Evolutionary conservation across 30 jellyfish, hydroid and myxozoan species (phyloP), one percentile per base, ranked within the genome.

Genomic region (Aurelia aurita complex sp. Pacific): DNA sequence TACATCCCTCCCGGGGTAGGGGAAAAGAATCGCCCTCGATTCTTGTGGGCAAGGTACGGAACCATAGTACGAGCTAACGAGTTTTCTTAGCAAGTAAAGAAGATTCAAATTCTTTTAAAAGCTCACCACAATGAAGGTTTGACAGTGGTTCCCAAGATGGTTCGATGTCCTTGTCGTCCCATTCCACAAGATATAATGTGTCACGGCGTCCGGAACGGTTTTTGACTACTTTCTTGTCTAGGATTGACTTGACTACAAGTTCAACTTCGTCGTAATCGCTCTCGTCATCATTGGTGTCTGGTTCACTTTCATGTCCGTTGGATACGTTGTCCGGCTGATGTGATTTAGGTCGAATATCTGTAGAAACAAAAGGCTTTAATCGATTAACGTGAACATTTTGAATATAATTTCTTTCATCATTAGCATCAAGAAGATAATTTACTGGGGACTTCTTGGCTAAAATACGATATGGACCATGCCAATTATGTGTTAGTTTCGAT

Each of bases 391-490:
- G 94, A n/a, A 84, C 93, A 15, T n/a, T 73, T 59, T 72, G 87
- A 36, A 69, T 57, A 18, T 60, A 35, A n/a, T 84, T 77, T 9
- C 86, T 67, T 17, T 72, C 85, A 38, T 79, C 96, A 17, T 64
- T 68, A 9, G 79, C 67, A 23, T 80, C 85, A 18, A 88, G 53
- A 32, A 17, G 86, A 61, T 62, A 80, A 40, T 81, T 78, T 4
- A 81, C 89, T 13, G 89, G 85, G 2, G 97, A 88, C 72, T 32
- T 43, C 61, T 88, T 80, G n/a, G 69, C 79, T 64, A 70, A 34
- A n/a, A 88, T 73, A n/a, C 97, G 85, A 66, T 59, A 88, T 68
- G 97, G 92, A 6, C 97, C 92, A 33, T 88, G 92, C 85, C 90
- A 88, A 15, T 43, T 80, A 67, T 85, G 89, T 17, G 80, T 17